phyloP scores from a whole-genome alignment of 2,797 vertebrate species.

The Megalops cyprinoides region DNA sequence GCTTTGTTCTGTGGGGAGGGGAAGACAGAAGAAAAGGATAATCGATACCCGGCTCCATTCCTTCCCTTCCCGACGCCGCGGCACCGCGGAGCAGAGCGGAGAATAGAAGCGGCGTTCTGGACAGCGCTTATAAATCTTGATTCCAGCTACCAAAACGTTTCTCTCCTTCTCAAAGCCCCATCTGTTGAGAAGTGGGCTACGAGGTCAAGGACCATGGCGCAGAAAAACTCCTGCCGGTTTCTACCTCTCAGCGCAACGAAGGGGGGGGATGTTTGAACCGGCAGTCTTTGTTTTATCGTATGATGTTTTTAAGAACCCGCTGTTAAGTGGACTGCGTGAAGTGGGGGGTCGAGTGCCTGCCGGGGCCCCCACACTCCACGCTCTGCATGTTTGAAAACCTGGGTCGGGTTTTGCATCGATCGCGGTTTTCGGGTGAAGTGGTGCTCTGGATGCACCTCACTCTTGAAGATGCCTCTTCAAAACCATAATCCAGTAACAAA shows the following conservation, averaged over 20 bases:
- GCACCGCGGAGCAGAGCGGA: not conserved
- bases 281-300: conserved; percentile 36
- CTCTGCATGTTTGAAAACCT: conserved; percentile 34
- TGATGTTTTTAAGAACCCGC: conserved; percentile 35
- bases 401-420: conserved; percentile 43
- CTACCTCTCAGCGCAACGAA: not conserved
- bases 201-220: conserved; percentile 1
- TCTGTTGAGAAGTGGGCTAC: conserved; percentile 3
- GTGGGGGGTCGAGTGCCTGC: conserved; percentile 47
- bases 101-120: not conserved
- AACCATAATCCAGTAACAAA: conserved; percentile 24
- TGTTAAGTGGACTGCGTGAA: conserved; percentile 42
- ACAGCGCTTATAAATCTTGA: not conserved
- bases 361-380: conserved; percentile 32
- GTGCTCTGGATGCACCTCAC: conserved; percentile 48
- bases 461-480: conserved; percentile 44
- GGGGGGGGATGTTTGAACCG: conserved; percentile 7
- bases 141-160: conserved; percentile 12
- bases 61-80: not conserved
- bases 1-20: not conserved
- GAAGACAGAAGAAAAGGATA: no score
- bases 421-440: conserved; percentile 39
- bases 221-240: conserved; percentile 6
- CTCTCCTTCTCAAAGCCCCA: not conserved
- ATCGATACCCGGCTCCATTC: conserved; percentile 21